Evolutionary conservation across 2,888 invertebrate genomes (phyloP), one percentile per base, ranked within the genome.

Genomic region (Heliothis peltigera): DNA sequence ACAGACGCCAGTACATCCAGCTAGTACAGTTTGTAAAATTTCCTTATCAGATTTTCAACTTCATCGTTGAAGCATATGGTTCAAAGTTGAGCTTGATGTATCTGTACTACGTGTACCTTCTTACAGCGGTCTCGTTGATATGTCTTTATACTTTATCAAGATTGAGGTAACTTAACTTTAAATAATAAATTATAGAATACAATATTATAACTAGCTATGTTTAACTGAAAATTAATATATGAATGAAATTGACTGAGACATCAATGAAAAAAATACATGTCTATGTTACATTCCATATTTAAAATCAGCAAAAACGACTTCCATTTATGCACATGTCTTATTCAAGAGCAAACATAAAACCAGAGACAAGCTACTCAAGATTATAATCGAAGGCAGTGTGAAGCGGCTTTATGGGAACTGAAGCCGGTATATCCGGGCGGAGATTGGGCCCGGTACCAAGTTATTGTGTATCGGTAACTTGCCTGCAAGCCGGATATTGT

Each of bases 391-490:
- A 66, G 56, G 46, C 74, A 60, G 62, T 56, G 76, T 60, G 63
- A 78, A 76, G 63, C 69, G 55, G 54, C 67, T 70, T 75, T 67
- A 69, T 51, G 64, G 42, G 51, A 58, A 61, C 58, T 67, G 66
- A 76, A 70, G 68, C 61, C 58, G 70, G 51, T 57, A 64, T 74
- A 79, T 76, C 78, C 79, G 76, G 62, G 60, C 85, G 86, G 87
- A 87, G 81, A 87, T 87, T 86, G 82, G 73, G 55, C 64, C 71
- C 77, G 75, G 74, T 58, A 70, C 69, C 46, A 75, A 73, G 76
- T 82, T 81, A 79, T 86, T 85, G 80, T 80, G 73, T 78, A 78
- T 77, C 74, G 78, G 72, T 71, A 76, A 81, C 79, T 75, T 46
- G 63, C 63, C 57, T 64, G 64, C 60, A 52, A 69, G 70, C 78